Conservation (phyloP, 2,113 vertebrate genomes). For the Esox niger region DNA sequence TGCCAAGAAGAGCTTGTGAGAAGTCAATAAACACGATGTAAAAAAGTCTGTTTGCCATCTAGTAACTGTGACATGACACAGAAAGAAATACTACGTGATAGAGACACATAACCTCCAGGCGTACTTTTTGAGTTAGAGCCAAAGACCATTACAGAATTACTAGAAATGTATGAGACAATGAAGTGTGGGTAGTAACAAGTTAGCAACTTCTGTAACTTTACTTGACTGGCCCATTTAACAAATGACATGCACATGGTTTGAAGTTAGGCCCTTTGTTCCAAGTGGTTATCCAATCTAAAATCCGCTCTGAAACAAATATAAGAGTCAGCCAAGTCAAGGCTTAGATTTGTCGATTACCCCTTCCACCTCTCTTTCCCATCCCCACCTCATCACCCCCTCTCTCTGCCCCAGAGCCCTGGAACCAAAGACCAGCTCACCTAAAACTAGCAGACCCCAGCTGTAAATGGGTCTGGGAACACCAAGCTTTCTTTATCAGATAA, state of each 20-base stretch:
- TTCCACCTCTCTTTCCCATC: constrained; percentile 7
- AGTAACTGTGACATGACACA: constrained; percentile 14
- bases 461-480: constrained; percentile 16
- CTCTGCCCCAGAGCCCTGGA: neutral
- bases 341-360: constrained; percentile 39
- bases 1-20: constrained; percentile 17
- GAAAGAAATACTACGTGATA: constrained; percentile 14
- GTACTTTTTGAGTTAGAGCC: neutral
- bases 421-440: constrained; percentile 6
- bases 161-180: no score
- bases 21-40: constrained; percentile 33
- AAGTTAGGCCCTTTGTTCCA: constrained; percentile 13
- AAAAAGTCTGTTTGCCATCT: constrained; percentile 23
- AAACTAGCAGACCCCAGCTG: constrained; percentile 21
- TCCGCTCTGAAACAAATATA: constrained; percentile 25
- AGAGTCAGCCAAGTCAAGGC: constrained; percentile 16
- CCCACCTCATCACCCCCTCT: constrained; percentile 4
- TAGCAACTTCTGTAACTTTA: neutral
- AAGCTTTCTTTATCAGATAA: constrained; percentile 35
- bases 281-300: constrained; percentile 28
- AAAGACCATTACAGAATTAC: neutral
- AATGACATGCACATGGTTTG: neutral
- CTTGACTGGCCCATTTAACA: neutral
- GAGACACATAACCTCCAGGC: constrained; percentile 19
- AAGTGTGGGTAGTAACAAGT: no score